phyloP scores from a whole-genome alignment of 2,113 vertebrate genomes.

The Lepus americanus region DNA sequence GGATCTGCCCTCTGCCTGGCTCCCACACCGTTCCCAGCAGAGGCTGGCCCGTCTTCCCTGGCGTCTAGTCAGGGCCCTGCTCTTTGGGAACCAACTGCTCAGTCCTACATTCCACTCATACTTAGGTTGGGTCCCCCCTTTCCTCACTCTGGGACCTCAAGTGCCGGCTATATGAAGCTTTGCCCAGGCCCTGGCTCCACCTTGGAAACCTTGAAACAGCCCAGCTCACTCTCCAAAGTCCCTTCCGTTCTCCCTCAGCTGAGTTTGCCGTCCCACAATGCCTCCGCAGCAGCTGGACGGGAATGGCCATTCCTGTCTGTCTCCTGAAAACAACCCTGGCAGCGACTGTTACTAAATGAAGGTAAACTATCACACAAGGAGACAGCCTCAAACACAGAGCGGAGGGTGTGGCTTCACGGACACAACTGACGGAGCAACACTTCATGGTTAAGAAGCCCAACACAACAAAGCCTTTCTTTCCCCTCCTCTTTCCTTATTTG shows the following conservation, averaged over 20 bases:
- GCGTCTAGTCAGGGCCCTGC: neutral
- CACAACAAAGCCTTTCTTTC: neutral
- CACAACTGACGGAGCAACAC: neutral
- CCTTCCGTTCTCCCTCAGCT: neutral
- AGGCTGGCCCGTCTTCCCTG: neutral
- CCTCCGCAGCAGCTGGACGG: neutral
- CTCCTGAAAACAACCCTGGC: neutral
- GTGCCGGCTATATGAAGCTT: no score
- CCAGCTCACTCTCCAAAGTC: neutral
- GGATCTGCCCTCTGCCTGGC: neutral
- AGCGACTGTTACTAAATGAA: neutral
- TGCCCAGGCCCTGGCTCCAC: neutral
- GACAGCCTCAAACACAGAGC: neutral
- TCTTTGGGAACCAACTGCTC: neutral
- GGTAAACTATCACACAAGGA: neutral
- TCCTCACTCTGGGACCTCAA: neutral
- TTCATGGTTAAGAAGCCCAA: no score
- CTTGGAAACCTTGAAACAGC: neutral
- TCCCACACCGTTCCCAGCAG: neutral
- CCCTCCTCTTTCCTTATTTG: no score
- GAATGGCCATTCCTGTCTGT: neutral
- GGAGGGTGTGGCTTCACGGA: neutral
- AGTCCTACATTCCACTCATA: no score
- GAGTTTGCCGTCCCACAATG: neutral
- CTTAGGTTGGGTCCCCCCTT: neutral